Percentiles rank a stretch among this genome's conserved stretches.
These are phyloP conservation scores for Poicephalus meyeri DNA, from an alignment of 2,113 vertebrate species.

Conservation along the genomic window DNA sequence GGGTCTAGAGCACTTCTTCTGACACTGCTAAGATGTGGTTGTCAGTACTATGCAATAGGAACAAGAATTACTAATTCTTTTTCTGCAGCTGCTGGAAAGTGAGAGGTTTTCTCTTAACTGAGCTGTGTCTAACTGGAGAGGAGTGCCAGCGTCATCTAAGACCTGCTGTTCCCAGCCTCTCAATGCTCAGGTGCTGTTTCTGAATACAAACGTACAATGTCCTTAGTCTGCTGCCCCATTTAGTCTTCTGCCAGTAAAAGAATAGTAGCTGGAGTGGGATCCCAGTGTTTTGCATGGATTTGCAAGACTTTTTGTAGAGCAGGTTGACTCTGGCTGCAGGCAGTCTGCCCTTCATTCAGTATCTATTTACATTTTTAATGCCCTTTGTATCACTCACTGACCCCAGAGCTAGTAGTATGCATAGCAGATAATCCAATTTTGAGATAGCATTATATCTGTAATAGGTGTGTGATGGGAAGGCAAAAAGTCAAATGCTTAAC, in stretches of 20 bases:
- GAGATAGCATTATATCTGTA: not conserved
- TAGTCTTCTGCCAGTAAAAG: not conserved
- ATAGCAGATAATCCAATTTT: not conserved
- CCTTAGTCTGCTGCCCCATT: not conserved
- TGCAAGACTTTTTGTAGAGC: not conserved
- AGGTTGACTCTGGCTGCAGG: not conserved
- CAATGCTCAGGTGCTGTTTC: not conserved
- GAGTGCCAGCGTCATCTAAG: not conserved
- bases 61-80: fast-evolving
- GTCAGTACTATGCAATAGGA: not conserved
- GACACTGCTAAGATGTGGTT: not conserved
- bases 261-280: not conserved
- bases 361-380: not conserved
- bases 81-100: not conserved
- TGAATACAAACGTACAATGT: not conserved
- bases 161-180: not conserved
- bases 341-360: not conserved
- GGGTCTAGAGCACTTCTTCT: not conserved
- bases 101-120: not conserved
- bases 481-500: not conserved
- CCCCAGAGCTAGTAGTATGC: not conserved
- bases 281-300: not conserved
- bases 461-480: not conserved
- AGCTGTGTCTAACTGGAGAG: not conserved
- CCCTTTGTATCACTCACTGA: not conserved